phyloP scores from a whole-genome alignment of 2,113 vertebrate genomes.

The Strix uralensis region DNA sequence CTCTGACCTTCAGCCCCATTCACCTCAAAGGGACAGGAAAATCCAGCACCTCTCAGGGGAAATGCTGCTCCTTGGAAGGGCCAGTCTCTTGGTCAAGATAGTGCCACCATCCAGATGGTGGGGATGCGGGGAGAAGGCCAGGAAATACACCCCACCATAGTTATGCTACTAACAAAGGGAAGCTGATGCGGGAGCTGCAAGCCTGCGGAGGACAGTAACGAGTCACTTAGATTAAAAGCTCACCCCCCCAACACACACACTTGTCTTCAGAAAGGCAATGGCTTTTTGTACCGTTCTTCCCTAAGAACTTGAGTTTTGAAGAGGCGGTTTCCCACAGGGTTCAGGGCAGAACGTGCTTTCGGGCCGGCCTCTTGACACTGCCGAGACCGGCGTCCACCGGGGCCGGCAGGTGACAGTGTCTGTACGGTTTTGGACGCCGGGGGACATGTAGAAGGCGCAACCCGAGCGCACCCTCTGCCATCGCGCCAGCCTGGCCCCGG shows the following conservation, averaged over 20 bases:
- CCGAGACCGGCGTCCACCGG: neutral
- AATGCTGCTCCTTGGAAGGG: neutral
- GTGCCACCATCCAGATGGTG: fast-evolving
- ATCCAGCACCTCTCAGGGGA: fast-evolving
- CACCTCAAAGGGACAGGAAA: neutral
- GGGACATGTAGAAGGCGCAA: neutral
- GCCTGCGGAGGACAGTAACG: neutral
- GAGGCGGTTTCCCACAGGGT: neutral
- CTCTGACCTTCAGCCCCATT: neutral
- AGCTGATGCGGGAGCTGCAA: neutral
- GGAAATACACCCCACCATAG: neutral
- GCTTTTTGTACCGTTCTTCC: neutral
- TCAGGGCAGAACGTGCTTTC: neutral
- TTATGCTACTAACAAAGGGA: too few species aligned
- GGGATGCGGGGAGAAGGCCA: too few species aligned
- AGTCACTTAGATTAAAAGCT: neutral
- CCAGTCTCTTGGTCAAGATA: too few species aligned
- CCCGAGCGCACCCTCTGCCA: neutral
- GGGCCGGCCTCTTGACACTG: fast-evolving
- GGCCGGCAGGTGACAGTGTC: neutral
- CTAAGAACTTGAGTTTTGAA: neutral
- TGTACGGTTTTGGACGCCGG: fast-evolving
- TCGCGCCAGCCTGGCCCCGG: neutral
- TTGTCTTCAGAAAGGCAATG: neutral
- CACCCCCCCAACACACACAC: fast-evolving